Evolutionary conservation across 2,113 vertebrate species (phyloP), one percentile per base, ranked within the genome.

Genomic region (Sarotherodon lohbergeri): DNA sequence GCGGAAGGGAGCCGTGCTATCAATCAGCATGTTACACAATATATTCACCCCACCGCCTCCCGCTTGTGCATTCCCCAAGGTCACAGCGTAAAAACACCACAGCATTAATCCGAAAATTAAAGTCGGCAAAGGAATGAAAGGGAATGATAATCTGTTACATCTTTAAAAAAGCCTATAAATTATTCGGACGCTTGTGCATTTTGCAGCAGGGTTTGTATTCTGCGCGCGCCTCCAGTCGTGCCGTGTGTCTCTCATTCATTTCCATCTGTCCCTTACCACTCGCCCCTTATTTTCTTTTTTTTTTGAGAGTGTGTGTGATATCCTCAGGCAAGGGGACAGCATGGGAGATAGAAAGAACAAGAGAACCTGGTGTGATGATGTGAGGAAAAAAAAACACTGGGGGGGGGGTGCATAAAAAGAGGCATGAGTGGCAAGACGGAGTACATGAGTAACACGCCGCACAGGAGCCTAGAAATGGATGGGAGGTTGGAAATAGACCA

Each of bases 251-350:
- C 84, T 83, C 59, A 43, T 85, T 91, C 87, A 76, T 91, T 91
- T 88, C 93, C 92, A 92, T 90, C 94, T 86, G 89, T 93, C 91
- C 86, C 78, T 34, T 27, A 79, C 78, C 82, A 87, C 90, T 86
- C 46, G 3, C 57, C 91, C 90, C 84, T 83, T 82, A 83, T 90
- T 92, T 50, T 86, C 63, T 76, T 80, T 84, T 10, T 39, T 68
- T 68, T 68, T 39, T 63, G 5, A 63, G 57, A 32, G 61, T 39
- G 61, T 12, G 19, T 19, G 61, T 36, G 83, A 88, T 86, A 71
- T 92, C 90, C 88, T 91, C 88, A 19, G 91, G 93, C 90, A 39
- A 85, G 80, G 79, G 54, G 76, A 92, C 91, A 86, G 90, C 80
- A 3, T 86, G 92, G 87, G 87, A 88, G 90, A 84, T 12, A 86